These are phyloP conservation scores for Nemotelus pantherinus DNA, from an alignment of 2,888 invertebrate species.

Conservation along the genomic window DNA sequence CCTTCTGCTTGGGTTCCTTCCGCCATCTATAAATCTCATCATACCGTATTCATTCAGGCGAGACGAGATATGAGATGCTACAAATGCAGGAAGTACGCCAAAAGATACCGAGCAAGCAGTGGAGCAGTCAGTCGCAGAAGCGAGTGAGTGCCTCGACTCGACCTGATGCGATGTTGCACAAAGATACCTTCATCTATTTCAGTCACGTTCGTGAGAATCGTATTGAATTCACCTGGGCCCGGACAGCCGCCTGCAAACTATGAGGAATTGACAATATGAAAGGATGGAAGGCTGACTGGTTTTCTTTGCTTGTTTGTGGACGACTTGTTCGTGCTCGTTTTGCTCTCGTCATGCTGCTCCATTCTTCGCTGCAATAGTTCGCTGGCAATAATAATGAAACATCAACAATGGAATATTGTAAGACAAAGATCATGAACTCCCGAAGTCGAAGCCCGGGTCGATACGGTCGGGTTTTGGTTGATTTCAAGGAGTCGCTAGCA, in stretches of 20 bases:
- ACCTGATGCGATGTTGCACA: neutral
- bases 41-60: constrained; percentile 26
- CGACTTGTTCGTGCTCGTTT: constrained; percentile 1
- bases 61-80: neutral
- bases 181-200: constrained; percentile 43
- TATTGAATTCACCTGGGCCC: constrained; percentile 46
- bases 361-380: neutral
- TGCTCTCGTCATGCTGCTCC: neutral
- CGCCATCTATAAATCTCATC: constrained; percentile 30
- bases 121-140: neutral
- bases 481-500: constrained; percentile 29
- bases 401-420: constrained; percentile 40
- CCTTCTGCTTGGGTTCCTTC: constrained; percentile 26
- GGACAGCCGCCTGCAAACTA: neutral
- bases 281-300: constrained; percentile 9
- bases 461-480: neutral
- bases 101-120: neutral
- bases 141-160: neutral
- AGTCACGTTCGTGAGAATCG: constrained; percentile 48
- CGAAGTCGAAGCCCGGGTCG: neutral
- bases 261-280: constrained; percentile 22
- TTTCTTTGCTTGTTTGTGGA: neutral
- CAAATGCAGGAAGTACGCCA: constrained; percentile 23
- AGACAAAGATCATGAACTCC: constrained; percentile 47
- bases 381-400: constrained; percentile 30